Percentiles rank a stretch among this genome's conserved stretches.
phyloP scores from a whole-genome alignment of 2,888 invertebrate species.

The Xestia rhomboidea region DNA sequence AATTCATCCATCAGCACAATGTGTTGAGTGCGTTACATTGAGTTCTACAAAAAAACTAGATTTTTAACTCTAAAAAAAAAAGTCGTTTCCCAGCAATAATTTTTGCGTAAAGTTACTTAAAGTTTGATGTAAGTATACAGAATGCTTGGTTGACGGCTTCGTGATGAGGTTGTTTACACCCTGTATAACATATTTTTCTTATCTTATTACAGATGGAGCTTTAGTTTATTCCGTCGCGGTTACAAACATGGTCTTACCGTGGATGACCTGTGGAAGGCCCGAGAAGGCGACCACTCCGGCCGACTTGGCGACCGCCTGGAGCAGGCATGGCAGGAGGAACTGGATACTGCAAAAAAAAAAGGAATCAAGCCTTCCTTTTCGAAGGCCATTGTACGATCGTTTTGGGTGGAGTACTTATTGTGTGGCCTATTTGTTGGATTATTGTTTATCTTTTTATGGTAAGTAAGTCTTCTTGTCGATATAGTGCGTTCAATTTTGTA shows the following conservation, averaged over 20 bases:
- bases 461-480: slow-evolving; percentile 79
- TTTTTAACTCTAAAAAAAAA: too few species aligned
- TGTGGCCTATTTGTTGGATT: slow-evolving; percentile 91
- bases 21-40: too few species aligned
- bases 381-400: slow-evolving; percentile 91
- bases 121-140: too few species aligned
- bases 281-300: slow-evolving; percentile 91
- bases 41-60: too few species aligned
- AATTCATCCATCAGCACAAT: too few species aligned
- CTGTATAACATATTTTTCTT: not conserved
- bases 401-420: slow-evolving; percentile 91
- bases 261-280: slow-evolving; percentile 92
- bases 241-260: slow-evolving; percentile 91
- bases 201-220: slow-evolving; percentile 91
- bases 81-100: too few species aligned
- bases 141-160: too few species aligned
- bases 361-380: slow-evolving; percentile 91
- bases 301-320: slow-evolving; percentile 92
- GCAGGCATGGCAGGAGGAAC: slow-evolving; percentile 92
- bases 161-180: too few species aligned
- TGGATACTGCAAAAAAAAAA: slow-evolving; percentile 84
- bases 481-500: not conserved
- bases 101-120: too few species aligned
- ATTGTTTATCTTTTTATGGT: slow-evolving; percentile 91
- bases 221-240: slow-evolving; percentile 92